phyloP scores from a whole-genome alignment of 2,113 vertebrate genomes.

The Leucosticte australis region DNA sequence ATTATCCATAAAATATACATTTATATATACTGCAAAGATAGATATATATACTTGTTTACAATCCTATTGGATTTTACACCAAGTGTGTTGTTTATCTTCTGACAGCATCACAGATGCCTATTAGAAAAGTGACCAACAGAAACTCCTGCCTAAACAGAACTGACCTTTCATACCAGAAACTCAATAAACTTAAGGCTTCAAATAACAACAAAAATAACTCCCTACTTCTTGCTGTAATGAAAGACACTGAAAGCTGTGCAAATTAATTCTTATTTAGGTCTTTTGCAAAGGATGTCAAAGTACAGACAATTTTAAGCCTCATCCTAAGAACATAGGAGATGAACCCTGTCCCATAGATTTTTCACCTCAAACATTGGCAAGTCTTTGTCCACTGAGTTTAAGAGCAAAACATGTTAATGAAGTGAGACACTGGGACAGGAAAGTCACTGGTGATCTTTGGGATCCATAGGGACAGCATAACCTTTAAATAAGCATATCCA shows the following conservation, averaged over 20 bases:
- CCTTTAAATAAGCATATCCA: not conserved
- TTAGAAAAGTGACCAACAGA: slow-evolving; percentile 32
- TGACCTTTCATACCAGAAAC: not conserved
- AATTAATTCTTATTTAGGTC: not conserved
- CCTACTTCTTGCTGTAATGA: slow-evolving; percentile 7
- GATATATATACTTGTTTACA: not conserved
- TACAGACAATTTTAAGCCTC: not conserved
- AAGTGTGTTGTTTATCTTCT: not conserved
- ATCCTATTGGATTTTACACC: not conserved
- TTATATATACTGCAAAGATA: not conserved
- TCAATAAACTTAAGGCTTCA: slow-evolving; percentile 55
- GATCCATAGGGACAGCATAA: not conserved
- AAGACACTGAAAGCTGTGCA: not conserved
- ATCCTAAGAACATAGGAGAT: not conserved
- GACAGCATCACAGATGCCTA: not conserved
- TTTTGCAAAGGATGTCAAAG: not conserved
- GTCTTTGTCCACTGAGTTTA: not conserved
- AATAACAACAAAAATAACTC: slow-evolving; percentile 73
- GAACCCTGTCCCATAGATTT: not conserved
- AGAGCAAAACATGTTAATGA: not conserved
- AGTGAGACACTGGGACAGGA: not conserved
- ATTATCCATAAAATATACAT: not conserved
- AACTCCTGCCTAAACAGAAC: not conserved
- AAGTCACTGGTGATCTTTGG: not conserved
- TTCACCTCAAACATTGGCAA: not conserved